Evolutionary conservation across 2,113 vertebrate genomes (phyloP), one percentile per base, ranked within the genome.

Genomic region (Gila orcuttii): DNA sequence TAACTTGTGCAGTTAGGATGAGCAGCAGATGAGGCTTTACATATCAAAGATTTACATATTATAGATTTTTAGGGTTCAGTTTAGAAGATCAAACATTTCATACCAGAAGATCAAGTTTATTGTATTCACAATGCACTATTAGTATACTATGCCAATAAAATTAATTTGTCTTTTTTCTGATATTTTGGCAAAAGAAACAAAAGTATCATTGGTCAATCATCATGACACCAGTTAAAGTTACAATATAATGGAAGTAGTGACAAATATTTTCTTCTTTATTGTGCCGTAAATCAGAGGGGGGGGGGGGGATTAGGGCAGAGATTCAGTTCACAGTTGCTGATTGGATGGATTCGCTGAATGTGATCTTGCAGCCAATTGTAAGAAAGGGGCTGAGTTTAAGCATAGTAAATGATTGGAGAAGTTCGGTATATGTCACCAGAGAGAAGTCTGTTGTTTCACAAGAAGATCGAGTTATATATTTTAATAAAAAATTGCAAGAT

Each of bases 1-100:
- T 79, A 57, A 79, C 21, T 47, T n/a, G 17, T 9, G 71, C 50
- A 55, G 25, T 55, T 77, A 33, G 45, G 13, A 76, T 52, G 23
- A 47, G 74, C 42, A 76, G 42, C 45, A 52, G 75, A 77, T 77
- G 75, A 55, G 74, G n/a, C 47, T 31, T 75, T 75, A 13, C 39
- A 28, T 75, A 28, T 74, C 10, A n/a, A n/a, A n/a, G n/a, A n/a
- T n/a, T n/a, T n/a, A n/a, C n/a, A n/a, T n/a, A n/a, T n/a, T n/a
- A 23, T 4, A 60, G 1, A n/a, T 60, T 25, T 60, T 5, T 23
- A 11, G 33, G 10, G 19, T 71, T 71, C 10, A 23, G 33, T 11
- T 10, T 36, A 23, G 33, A 71, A 39, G 19, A 36, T 71, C 3
- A 33, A 71, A 10, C 19, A 39, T 6, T 69, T 31, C 23, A 69